Percentiles rank a stretch among this genome's conserved stretches.
phyloP scores from a whole-genome alignment of 2,113 vertebrate genomes.

The Vidua macroura region DNA sequence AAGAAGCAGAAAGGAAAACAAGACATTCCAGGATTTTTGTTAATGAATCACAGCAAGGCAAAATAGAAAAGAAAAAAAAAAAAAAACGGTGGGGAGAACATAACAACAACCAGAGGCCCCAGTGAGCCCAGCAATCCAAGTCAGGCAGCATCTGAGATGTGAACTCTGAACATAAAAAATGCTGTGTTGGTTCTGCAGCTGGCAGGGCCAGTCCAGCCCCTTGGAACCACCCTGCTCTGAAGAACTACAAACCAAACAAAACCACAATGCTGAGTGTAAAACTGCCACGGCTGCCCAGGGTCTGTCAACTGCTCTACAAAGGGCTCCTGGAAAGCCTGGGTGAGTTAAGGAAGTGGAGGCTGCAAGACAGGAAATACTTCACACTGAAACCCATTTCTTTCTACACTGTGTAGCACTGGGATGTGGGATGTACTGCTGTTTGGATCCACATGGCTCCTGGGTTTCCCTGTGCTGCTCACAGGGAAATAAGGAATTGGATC shows the following conservation, averaged over 20 bases:
- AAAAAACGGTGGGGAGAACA: background rate
- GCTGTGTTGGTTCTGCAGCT: conserved; percentile 27
- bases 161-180: conserved; percentile 52
- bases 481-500: background rate
- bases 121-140: conserved; percentile 3
- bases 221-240: background rate
- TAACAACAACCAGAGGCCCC: background rate
- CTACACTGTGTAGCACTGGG: background rate
- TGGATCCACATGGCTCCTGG: background rate
- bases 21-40: conserved; percentile 18
- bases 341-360: background rate
- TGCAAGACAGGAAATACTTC: background rate
- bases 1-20: background rate
- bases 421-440: background rate
- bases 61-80: background rate
- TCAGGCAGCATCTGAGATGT: background rate
- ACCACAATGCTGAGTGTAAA: background rate
- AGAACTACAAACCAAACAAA: background rate
- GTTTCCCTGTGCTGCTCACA: background rate
- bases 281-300: background rate
- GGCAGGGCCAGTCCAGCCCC: background rate
- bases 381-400: background rate
- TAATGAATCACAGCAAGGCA: conserved; percentile 36
- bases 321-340: background rate
- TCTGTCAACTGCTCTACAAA: background rate